Percentiles rank a stretch among this genome's conserved stretches.
These are phyloP conservation scores for Centropristis striata DNA, from an alignment of 2,113 vertebrate species.

Conservation along the genomic window DNA sequence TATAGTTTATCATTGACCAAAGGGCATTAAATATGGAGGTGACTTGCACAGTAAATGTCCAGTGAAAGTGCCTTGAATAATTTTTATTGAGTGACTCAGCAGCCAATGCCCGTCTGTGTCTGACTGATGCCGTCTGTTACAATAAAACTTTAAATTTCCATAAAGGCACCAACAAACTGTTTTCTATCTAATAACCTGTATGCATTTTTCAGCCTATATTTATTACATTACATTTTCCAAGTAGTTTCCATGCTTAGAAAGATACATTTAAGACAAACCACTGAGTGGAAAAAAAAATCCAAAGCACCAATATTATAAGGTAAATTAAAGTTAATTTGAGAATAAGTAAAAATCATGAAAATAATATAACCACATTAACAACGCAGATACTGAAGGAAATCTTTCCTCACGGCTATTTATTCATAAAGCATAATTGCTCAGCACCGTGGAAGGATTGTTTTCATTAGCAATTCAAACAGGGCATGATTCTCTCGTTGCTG, in stretches of 20 bases:
- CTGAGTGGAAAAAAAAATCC: not conserved
- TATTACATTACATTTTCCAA: not conserved
- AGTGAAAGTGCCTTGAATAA: slow-evolving; percentile 33
- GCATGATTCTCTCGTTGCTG: slow-evolving; percentile 50
- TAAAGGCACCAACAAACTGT: not conserved
- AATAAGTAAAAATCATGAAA: slow-evolving; percentile 7
- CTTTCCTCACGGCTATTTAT: slow-evolving; percentile 57
- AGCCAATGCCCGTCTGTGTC: slow-evolving; percentile 12
- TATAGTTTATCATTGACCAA: slow-evolving; percentile 37
- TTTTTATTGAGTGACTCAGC: slow-evolving; percentile 32
- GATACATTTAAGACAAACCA: no score
- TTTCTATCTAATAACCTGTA: not conserved
- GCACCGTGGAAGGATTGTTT: slow-evolving; percentile 58
- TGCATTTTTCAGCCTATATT: not conserved
- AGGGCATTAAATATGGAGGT: slow-evolving; percentile 21
- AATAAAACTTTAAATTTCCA: slow-evolving; percentile 24
- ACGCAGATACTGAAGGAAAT: slow-evolving; percentile 27
- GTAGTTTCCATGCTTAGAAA: not conserved
- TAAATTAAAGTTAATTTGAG: not conserved
- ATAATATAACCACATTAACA: slow-evolving; percentile 23
- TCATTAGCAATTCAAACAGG: slow-evolving; percentile 75
- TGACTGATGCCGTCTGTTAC: not conserved
- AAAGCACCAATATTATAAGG: not conserved
- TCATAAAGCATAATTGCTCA: slow-evolving; percentile 53
- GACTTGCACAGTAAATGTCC: slow-evolving; percentile 34